Percentiles rank a stretch among this genome's conserved stretches.
These are phyloP conservation scores for Periparus ater DNA, from an alignment of 2,797 vertebrate species.

Conservation along the genomic window DNA sequence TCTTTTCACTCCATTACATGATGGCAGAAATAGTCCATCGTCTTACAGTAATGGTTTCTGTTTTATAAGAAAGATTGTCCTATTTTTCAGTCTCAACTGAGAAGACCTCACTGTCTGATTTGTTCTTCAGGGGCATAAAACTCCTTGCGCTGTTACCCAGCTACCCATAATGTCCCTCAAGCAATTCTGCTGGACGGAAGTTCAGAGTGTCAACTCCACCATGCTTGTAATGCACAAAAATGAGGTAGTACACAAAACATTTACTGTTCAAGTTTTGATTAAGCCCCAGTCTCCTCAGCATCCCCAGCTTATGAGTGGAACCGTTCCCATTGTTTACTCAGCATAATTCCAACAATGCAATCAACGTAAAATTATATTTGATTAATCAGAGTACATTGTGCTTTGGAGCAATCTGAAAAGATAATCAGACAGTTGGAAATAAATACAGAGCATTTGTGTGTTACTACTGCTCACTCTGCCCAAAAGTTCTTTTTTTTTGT, in stretches of 20 bases:
- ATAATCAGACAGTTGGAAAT: constrained; percentile 50
- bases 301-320: constrained; percentile 37
- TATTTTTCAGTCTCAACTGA: constrained; percentile 57
- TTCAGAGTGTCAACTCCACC: constrained; percentile 51
- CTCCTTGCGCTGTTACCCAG: constrained; percentile 51
- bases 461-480: neutral
- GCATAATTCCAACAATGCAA: constrained; percentile 20
- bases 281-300: constrained; percentile 58
- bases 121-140: constrained; percentile 50
- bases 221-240: constrained; percentile 69
- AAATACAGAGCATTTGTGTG: neutral
- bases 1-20: constrained; percentile 42
- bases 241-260: constrained; percentile 78
- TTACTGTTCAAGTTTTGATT: constrained; percentile 73
- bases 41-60: constrained; percentile 56
- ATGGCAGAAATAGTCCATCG: constrained; percentile 63
- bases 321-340: constrained; percentile 11
- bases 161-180: constrained; percentile 54
- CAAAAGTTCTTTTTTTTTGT: neutral
- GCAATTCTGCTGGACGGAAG: constrained; percentile 40
- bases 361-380: neutral
- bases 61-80: constrained; percentile 65
- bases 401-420: constrained; percentile 62
- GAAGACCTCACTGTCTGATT: constrained; percentile 60
- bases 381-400: constrained; percentile 56